A percentile compares a stretch with the other conserved stretches of the same genome.
Conservation (phyloP, 2,888 invertebrate genomes). For the Microctonus brassicae region DNA sequence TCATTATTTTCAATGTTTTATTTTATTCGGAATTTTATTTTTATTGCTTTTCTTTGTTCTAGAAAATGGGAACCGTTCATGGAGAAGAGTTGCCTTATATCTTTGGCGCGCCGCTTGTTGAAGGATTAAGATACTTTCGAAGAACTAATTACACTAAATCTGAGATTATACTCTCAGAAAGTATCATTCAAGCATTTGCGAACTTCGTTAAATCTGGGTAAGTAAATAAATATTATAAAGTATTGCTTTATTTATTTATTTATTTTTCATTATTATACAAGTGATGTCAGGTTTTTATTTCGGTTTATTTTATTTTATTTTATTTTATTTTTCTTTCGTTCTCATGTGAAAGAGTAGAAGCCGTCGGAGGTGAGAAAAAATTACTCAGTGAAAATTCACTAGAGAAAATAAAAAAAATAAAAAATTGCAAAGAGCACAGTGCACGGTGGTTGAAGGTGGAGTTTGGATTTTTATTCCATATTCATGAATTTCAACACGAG, state of each 20-base stretch:
- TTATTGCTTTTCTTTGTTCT: conserved; percentile 45
- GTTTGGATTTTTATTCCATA: conserved; percentile 32
- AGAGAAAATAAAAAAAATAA: conserved; percentile 20
- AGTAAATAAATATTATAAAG: conserved; percentile 67
- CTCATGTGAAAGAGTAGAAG: conserved; percentile 5
- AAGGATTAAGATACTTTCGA: conserved; percentile 86
- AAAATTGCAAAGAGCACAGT: not conserved
- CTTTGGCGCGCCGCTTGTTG: conserved; percentile 91
- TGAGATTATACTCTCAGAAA: conserved; percentile 87
- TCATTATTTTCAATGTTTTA: not conserved
- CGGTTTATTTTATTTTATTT: not conserved
- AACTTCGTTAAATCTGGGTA: conserved; percentile 92
- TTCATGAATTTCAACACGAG: conserved; percentile 29
- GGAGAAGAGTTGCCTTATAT: conserved; percentile 93
- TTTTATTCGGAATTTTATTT: not conserved
- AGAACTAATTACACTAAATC: conserved; percentile 86
- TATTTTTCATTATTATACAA: not conserved
- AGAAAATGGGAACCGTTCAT: conserved; percentile 93
- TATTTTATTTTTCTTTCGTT: not conserved
- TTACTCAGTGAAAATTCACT: conserved; percentile 41
- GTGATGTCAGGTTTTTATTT: not conserved
- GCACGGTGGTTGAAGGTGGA: not conserved
- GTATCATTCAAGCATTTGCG: conserved; percentile 88
- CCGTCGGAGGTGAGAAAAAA: conserved; percentile 6
- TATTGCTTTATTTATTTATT: not conserved